phyloP scores from a whole-genome alignment of 2,113 vertebrate genomes.

The Nothoprocta pentlandii region DNA sequence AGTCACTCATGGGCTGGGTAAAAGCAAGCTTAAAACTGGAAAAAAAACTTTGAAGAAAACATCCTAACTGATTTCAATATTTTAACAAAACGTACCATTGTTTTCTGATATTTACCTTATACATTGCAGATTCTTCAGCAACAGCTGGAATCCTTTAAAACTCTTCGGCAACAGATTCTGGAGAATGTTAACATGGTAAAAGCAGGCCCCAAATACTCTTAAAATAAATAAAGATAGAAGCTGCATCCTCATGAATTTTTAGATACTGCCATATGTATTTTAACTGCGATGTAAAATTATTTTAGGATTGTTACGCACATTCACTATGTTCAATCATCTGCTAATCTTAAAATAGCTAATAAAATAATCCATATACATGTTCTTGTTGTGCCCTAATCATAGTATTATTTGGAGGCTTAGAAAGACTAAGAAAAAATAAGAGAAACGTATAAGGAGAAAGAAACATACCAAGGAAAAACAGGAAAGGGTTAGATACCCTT shows the following conservation, averaged over 20 bases:
- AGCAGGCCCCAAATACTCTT: not conserved
- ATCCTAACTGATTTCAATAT: not conserved
- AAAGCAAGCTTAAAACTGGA: not conserved
- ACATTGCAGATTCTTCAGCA: constrained; percentile 67
- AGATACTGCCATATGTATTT: not conserved
- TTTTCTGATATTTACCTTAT: not conserved
- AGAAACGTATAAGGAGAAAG: not conserved
- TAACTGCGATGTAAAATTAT: not conserved
- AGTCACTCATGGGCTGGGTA: not conserved
- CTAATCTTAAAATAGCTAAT: not conserved
- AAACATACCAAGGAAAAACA: not conserved
- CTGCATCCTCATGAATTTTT: not conserved
- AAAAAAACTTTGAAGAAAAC: not conserved
- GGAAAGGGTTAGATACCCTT: not conserved
- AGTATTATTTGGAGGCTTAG: not conserved
- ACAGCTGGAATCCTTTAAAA: constrained; percentile 70
- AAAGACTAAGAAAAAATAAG: not conserved
- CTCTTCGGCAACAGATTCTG: constrained; percentile 71
- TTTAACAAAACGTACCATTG: not conserved
- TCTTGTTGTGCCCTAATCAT: not conserved
- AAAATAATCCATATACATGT: not conserved
- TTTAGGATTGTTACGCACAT: not conserved
- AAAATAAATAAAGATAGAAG: not conserved
- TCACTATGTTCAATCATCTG: not conserved
- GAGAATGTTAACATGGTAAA: constrained; percentile 71